Conservation (phyloP, 2,797 vertebrate genomes). For the Propithecus perrieri region DNA sequence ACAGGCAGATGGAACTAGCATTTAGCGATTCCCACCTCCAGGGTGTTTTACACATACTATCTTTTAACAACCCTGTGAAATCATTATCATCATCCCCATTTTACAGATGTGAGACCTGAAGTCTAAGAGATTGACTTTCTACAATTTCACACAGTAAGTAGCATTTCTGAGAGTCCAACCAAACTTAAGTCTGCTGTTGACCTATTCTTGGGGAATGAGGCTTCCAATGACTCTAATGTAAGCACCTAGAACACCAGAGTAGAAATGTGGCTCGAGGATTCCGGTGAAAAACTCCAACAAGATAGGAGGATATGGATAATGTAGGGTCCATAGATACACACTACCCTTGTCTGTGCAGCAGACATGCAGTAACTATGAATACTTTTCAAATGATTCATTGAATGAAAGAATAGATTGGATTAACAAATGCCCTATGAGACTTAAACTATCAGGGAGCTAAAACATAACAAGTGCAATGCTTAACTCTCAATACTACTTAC, state of each 20-base stretch:
- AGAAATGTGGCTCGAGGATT: neutral
- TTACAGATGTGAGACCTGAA: neutral
- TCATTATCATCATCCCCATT: neutral
- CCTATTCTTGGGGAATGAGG: neutral
- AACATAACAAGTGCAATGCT: neutral
- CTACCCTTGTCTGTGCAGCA: neutral
- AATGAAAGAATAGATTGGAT: neutral
- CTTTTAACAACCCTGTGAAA: neutral
- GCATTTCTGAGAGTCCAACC: neutral
- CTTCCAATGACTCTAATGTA: neutral
- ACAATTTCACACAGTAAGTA: neutral
- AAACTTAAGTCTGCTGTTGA: neutral
- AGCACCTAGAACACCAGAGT: neutral
- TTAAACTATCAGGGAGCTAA: neutral
- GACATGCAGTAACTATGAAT: neutral
- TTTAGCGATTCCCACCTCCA: neutral
- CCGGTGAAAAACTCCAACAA: neutral
- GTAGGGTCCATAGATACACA: neutral
- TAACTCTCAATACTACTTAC: neutral
- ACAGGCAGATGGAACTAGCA: neutral
- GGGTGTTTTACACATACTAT: neutral
- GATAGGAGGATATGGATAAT: neutral
- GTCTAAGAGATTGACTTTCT: neutral
- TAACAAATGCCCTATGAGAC: neutral
- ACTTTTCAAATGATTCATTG: neutral